These are phyloP conservation scores for Rhea pennata DNA, from an alignment of 2,113 vertebrate genomes.

Conservation along the genomic window DNA sequence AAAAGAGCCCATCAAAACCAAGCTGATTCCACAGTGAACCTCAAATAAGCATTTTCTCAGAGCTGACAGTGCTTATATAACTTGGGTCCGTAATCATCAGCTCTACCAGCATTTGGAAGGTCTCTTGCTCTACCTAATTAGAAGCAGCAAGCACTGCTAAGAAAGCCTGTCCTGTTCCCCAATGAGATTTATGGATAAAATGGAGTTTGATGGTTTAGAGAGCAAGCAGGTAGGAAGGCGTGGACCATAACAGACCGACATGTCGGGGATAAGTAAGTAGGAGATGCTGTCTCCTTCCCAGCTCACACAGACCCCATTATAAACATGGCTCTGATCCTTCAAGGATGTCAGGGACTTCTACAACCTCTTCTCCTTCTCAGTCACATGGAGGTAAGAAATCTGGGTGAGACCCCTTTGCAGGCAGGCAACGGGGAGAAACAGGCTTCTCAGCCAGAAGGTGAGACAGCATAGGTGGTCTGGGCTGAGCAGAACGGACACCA, in stretches of 20 bases:
- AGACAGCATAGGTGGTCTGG: neutral
- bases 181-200: neutral
- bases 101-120: neutral
- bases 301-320: neutral
- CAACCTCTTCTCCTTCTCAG: neutral
- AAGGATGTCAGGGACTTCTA: neutral
- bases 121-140: neutral
- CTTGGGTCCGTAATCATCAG: rapidly evolving
- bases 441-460: neutral
- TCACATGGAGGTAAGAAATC: neutral
- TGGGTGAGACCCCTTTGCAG: neutral
- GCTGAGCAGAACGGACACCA: neutral
- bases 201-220: neutral
- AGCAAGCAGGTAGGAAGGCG: too few species aligned
- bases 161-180: neutral
- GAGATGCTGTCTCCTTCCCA: neutral
- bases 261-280: neutral
- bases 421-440: neutral
- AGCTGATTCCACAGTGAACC: neutral
- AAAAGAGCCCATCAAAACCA: neutral
- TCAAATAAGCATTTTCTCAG: rapidly evolving
- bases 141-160: neutral
- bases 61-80: rapidly evolving
- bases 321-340: too few species aligned
- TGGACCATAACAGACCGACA: neutral